phyloP scores from a whole-genome alignment of 2,888 invertebrate genomes.

The Dione juno region DNA sequence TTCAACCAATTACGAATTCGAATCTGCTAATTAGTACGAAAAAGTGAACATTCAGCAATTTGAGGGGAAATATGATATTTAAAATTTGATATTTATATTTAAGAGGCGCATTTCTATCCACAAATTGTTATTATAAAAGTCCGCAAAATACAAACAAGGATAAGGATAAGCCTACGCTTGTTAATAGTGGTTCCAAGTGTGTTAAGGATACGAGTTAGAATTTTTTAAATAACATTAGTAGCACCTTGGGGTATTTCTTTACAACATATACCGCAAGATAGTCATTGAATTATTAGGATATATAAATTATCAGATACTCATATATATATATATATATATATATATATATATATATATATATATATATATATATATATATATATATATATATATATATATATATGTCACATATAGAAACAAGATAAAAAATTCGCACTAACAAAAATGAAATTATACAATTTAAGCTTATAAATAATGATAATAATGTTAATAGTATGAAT shows the following conservation, averaged over 20 bases:
- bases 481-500: not conserved
- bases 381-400: too few relatives aligned
- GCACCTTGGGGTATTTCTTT: conserved; percentile 46
- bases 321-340: not conserved
- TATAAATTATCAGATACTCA: not conserved
- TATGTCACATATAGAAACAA: too few relatives aligned
- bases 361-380: too few relatives aligned
- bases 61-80: not conserved
- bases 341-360: too few relatives aligned
- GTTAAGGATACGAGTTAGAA: conserved; percentile 19
- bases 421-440: too few relatives aligned
- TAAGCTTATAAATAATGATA: not conserved
- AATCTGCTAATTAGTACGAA: not conserved
- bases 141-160: conserved; percentile 1
- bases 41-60: not conserved
- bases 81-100: not conserved
- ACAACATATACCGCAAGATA: not conserved
- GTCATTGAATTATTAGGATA: not conserved
- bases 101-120: not conserved
- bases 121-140: not conserved
- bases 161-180: not conserved
- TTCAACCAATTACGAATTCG: not conserved
- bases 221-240: conserved; percentile 4
- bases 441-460: not conserved
- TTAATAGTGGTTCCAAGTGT: not conserved